Evolutionary conservation across 2,797 vertebrate species (phyloP).

Genomic region (Tokudaia tokunoshimensis): DNA sequence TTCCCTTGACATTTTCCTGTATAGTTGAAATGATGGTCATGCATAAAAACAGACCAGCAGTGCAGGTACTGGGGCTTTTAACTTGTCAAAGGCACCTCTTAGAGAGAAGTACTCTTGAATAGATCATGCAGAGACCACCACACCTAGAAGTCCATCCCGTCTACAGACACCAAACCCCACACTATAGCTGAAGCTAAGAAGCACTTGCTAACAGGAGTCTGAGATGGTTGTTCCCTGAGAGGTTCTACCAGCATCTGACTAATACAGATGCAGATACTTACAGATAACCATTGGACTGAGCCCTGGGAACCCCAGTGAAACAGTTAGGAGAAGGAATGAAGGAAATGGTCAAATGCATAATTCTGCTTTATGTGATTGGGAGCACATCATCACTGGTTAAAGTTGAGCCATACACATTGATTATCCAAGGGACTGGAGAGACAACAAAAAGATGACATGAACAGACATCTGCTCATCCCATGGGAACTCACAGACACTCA

Average conservation of each 20-base stretch:
- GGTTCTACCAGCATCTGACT: neutral
- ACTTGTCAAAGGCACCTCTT: fast-evolving
- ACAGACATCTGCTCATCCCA: neutral
- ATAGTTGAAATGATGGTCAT: neutral
- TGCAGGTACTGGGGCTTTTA: fast-evolving
- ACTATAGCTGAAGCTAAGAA: neutral
- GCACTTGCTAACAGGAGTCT: neutral
- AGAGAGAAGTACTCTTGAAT: neutral
- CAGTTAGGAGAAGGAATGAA: neutral
- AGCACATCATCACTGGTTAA: neutral
- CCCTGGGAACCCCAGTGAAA: neutral
- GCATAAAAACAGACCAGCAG: neutral
- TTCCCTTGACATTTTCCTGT: neutral
- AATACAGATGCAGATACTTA: neutral
- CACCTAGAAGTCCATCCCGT: neutral
- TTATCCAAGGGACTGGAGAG: neutral
- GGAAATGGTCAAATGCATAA: neutral
- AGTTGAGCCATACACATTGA: neutral
- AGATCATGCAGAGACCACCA: neutral
- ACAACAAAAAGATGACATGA: neutral
- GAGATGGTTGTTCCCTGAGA: neutral
- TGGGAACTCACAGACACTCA: no score
- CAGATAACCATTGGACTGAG: neutral
- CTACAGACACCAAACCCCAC: neutral
- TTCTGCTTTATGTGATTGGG: neutral